Base-by-base conservation (phyloP, 2,888 invertebrate species). In the Globia sparganii region DNA sequence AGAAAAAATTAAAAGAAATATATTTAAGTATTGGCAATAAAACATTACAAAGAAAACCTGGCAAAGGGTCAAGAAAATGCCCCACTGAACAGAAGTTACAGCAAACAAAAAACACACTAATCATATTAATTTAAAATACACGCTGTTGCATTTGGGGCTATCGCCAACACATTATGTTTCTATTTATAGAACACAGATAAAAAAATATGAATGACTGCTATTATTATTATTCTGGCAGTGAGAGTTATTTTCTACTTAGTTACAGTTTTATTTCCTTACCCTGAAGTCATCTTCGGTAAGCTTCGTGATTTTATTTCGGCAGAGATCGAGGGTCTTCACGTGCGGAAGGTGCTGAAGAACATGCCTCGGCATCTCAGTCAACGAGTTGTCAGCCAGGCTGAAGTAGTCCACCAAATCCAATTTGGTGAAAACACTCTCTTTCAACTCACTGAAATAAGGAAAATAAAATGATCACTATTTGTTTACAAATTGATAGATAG, bases 311-410 rank as follows among this genome's bases (percentile, higher is more conserved):
- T 97, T 97, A 91, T 99, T 98, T 85, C 98, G 97, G 86, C 98
- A 98, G 78, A 99, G 96, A 94, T 99, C 98, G 80, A 99, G 96
- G 1, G 98, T 98, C 91, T 97, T 97, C 77, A 99, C 97, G 86
- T 98, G 97, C 1, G 98, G 98, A 94, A 99, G 97, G 90, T 98
- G 98, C 72, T 97, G 97, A 78, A 98, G 97, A 66, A 98, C 97
- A 84, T 98, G 97, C 68, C 97, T 97, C 8, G 99, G 99, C 94
- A 99, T 97, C 88, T 97, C 97, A 58, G 97, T 97, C 84, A 99
- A 95, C 72, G 97, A 97, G 94, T 99, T 99, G 95, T 98, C 98
- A 18, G 98, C 98, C 83, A 99, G 95, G 91, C 98, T 98, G 91
- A 99, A 97, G 95, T 97, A 98, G 88, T 97, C 97, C 81, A 98